phyloP scores from a whole-genome alignment of 1,140 invertebrate species.

The Chelonus insularis region DNA sequence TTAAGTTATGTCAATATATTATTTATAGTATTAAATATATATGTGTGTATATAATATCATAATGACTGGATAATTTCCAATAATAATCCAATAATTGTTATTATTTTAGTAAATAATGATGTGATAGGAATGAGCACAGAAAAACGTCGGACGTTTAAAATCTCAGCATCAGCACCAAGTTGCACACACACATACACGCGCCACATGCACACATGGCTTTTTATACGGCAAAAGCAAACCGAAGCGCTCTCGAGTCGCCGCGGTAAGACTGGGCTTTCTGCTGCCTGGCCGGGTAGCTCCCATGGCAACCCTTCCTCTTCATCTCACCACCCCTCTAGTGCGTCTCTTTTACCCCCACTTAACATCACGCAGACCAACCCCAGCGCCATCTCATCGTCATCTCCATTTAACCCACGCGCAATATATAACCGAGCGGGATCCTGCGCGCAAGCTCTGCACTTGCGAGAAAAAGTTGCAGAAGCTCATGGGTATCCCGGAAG shows the following conservation, averaged over 20 bases:
- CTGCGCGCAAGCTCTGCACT: constrained; percentile 18
- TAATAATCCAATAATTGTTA: no score
- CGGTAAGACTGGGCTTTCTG: constrained; percentile 35
- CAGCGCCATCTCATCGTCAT: background rate
- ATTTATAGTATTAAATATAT: no score
- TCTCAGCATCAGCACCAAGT: background rate
- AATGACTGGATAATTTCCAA: no score
- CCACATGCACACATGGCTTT: constrained; percentile 27
- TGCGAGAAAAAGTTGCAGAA: constrained; percentile 32
- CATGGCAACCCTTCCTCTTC: constrained; percentile 32
- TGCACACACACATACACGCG: constrained; percentile 14
- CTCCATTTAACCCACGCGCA: background rate
- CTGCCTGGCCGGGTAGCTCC: constrained; percentile 36
- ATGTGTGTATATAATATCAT: no score
- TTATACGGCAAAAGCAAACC: constrained; percentile 22
- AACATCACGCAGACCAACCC: constrained; percentile 3
- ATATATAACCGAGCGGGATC: constrained; percentile 3
- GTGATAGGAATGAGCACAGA: background rate
- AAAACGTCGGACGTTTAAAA: background rate
- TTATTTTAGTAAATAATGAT: no score
- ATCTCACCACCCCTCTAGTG: constrained; percentile 9
- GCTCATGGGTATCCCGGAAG: constrained; percentile 31
- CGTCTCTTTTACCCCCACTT: constrained; percentile 9
- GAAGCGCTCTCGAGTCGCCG: constrained; percentile 34
- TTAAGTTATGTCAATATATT: no score